A percentile compares a stretch with the other conserved stretches of the same genome.
These are phyloP conservation scores for Notospermus geniculatus DNA, from an alignment of 1,140 invertebrate genomes.

Conservation along the genomic window DNA sequence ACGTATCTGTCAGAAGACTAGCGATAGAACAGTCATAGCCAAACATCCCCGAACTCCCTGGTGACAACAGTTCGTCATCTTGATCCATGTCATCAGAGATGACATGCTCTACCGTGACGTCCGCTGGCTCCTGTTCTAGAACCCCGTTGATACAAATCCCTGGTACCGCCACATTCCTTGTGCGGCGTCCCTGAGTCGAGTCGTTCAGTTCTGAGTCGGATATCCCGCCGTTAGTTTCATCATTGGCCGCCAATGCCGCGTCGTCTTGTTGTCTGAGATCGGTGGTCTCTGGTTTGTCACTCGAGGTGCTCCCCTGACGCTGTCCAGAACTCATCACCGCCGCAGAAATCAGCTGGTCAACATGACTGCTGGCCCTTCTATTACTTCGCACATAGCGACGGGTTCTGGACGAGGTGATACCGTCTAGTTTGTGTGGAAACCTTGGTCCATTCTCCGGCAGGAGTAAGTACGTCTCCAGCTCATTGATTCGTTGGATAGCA, in stretches of 20 bases:
- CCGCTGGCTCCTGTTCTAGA: slow-evolving; percentile 3
- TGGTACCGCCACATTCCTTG: background rate
- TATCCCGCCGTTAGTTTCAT: too few relatives aligned
- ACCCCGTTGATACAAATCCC: slow-evolving; percentile 4
- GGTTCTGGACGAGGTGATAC: background rate
- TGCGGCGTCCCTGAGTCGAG: too few relatives aligned
- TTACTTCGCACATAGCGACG: background rate
- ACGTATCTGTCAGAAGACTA: too few relatives aligned
- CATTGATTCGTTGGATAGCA: slow-evolving; percentile 1
- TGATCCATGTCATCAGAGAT: background rate
- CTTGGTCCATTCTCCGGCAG: background rate
- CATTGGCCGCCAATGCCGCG: too few relatives aligned
- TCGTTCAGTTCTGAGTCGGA: too few relatives aligned
- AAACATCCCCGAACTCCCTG: too few relatives aligned
- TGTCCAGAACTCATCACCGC: background rate
- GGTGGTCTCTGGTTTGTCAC: background rate
- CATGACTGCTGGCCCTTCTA: background rate
- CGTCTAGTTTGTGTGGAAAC: background rate
- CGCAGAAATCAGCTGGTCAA: too few relatives aligned
- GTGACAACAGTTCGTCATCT: background rate
- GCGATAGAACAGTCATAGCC: too few relatives aligned
- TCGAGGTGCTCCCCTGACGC: background rate
- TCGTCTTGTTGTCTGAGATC: background rate
- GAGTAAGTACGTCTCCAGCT: background rate
- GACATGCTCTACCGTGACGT: background rate